phyloP scores from a whole-genome alignment of 2,797 vertebrate genomes.

The Brotula barbata region DNA sequence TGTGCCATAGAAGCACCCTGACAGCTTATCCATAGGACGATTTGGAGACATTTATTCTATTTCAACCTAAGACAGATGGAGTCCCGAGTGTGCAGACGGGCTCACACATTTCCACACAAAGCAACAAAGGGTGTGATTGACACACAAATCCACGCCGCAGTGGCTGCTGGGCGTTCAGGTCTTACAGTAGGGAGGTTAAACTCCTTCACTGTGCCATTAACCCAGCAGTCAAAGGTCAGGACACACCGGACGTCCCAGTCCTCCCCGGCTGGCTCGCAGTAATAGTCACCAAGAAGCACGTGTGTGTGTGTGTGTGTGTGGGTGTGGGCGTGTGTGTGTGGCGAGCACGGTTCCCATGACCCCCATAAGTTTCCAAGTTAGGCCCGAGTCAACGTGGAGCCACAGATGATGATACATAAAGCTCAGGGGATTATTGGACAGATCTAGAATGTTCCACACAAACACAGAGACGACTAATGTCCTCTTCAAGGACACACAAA shows the following conservation, averaged over 20 bases:
- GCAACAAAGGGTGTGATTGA: conserved; percentile 35
- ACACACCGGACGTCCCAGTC: conserved; percentile 54
- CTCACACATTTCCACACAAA: neutral
- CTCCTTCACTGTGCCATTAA: conserved; percentile 53
- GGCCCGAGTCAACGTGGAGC: conserved; percentile 42
- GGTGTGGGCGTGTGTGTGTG: conserved; percentile 13
- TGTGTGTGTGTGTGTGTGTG: conserved; percentile 9
- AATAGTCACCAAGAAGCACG: conserved; percentile 52
- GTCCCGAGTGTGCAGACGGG: too few relatives aligned
- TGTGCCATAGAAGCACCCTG: neutral
- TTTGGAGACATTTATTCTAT: too few relatives aligned
- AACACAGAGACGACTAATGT: conserved; percentile 25
- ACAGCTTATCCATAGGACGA: neutral
- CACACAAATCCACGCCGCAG: neutral
- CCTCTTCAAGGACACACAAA: conserved; percentile 49
- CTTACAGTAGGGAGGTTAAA: conserved; percentile 47
- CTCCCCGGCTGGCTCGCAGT: conserved; percentile 67
- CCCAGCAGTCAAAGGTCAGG: conserved; percentile 64
- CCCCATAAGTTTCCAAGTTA: conserved; percentile 38
- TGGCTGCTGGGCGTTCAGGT: conserved; percentile 17
- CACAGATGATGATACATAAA: conserved; percentile 58
- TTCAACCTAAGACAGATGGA: too few relatives aligned
- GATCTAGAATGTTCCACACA: neutral
- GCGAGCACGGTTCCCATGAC: conserved; percentile 65
- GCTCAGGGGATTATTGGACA: conserved; percentile 39